A percentile compares a stretch with the other conserved stretches of the same genome.
Conservation (phyloP, 2,113 vertebrate species). For the Pteruthius melanotis region DNA sequence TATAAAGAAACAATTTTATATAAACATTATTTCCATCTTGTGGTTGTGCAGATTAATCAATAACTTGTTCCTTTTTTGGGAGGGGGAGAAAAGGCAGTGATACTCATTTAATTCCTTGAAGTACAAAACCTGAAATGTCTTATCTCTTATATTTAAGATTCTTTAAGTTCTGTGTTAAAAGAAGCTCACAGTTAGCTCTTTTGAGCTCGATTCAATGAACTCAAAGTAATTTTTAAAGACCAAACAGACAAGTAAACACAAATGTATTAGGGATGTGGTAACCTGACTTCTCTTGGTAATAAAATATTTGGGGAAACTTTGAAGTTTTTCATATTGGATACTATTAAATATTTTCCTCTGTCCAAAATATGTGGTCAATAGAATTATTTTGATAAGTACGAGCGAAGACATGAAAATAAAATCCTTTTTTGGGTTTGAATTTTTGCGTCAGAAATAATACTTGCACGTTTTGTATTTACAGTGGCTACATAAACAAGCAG, state of each 20-base stretch:
- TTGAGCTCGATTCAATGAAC: background rate
- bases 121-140: background rate
- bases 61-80: background rate
- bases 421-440: background rate
- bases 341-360: background rate
- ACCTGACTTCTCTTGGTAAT: background rate
- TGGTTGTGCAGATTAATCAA: background rate
- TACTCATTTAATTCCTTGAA: background rate
- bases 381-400: background rate
- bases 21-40: background rate
- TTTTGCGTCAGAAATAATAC: background rate
- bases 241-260: background rate
- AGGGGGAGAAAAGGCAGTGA: background rate
- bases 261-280: background rate
- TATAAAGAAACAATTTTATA: background rate
- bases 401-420: background rate
- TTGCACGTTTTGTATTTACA: constrained; percentile 24
- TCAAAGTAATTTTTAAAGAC: background rate
- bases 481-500: constrained; percentile 92
- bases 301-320: background rate
- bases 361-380: background rate
- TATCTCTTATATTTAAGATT: background rate
- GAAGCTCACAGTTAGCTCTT: background rate
- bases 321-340: background rate
- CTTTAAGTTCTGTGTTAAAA: background rate